Conservation (phyloP, 2,113 vertebrate genomes). For the Sinocyclocheilus rhinocerous region DNA sequence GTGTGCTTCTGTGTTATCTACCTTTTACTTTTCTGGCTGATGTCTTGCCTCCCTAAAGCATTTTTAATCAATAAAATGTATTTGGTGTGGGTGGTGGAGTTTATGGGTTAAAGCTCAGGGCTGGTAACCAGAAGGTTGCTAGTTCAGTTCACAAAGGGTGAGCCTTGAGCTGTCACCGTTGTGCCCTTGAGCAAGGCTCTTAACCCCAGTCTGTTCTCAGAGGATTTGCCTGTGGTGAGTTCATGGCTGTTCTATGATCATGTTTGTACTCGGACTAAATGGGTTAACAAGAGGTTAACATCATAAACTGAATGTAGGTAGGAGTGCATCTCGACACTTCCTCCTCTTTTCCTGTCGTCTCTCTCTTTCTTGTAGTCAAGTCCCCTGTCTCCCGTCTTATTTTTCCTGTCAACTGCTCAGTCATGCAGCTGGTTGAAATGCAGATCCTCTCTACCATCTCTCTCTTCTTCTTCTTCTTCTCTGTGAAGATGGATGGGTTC, state of each 20-base stretch:
- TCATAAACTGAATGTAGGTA: not conserved
- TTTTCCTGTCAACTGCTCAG: not conserved
- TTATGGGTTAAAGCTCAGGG: not conserved
- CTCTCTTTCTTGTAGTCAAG: not conserved
- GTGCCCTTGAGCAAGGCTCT: not conserved
- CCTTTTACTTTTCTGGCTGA: not conserved
- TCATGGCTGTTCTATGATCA: not conserved
- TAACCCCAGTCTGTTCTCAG: not conserved
- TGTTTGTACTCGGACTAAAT: not conserved
- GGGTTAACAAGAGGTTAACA: not conserved
- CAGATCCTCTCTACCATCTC: not conserved
- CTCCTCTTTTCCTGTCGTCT: not conserved
- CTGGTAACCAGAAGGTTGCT: not conserved
- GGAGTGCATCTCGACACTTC: not conserved
- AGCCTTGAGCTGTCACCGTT: not conserved
- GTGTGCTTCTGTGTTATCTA: no score
- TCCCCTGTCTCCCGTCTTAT: not conserved
- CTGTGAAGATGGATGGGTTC: slow-evolving; percentile 23
- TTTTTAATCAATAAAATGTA: not conserved
- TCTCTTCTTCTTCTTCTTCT: not conserved
- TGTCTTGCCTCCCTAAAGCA: not conserved
- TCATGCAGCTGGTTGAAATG: not conserved
- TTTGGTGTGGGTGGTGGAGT: not conserved
- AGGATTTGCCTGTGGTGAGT: not conserved
- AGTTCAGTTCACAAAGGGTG: not conserved